phyloP scores from a whole-genome alignment of 2,888 invertebrate species.

The Dryobotodes eremita region DNA sequence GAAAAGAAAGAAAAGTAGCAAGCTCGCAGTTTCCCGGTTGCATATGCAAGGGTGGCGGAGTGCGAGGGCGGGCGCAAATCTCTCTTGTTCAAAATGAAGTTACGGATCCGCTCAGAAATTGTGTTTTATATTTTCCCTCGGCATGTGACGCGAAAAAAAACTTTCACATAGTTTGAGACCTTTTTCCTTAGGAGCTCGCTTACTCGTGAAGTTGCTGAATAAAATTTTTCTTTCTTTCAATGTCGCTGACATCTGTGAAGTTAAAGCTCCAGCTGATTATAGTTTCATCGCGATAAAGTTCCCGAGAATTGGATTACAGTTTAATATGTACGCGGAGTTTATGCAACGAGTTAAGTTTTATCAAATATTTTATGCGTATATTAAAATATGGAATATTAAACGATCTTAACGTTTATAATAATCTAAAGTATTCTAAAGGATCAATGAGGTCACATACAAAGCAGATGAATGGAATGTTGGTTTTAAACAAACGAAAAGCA shows the following conservation, averaged over 20 bases:
- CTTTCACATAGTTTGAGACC: conserved; percentile 78
- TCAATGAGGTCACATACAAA: conserved; percentile 38
- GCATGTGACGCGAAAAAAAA: conserved; percentile 83
- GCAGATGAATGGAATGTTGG: conserved; percentile 53
- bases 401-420: conserved; percentile 30
- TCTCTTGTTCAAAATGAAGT: conserved; percentile 87
- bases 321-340: conserved; percentile 32
- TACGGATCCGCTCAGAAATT: conserved; percentile 85
- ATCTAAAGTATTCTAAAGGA: conserved; percentile 34
- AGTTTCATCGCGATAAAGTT: conserved; percentile 47
- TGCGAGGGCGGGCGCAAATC: conserved; percentile 78
- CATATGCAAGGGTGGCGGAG: conserved; percentile 80
- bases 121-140: conserved; percentile 84
- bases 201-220: conserved; percentile 61
- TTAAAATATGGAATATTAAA: conserved; percentile 28
- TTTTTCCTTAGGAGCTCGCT: conserved; percentile 73
- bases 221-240: conserved; percentile 65
- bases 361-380: conserved; percentile 27
- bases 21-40: conserved; percentile 77
- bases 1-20: conserved; percentile 81
- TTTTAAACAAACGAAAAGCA: conserved; percentile 43
- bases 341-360: conserved; percentile 24
- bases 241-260: conserved; percentile 64
- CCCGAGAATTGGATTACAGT: conserved; percentile 36
- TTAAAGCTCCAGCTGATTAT: conserved; percentile 53